Base-by-base conservation (phyloP, 1,140 invertebrate species). In the Ooceraea biroi region DNA sequence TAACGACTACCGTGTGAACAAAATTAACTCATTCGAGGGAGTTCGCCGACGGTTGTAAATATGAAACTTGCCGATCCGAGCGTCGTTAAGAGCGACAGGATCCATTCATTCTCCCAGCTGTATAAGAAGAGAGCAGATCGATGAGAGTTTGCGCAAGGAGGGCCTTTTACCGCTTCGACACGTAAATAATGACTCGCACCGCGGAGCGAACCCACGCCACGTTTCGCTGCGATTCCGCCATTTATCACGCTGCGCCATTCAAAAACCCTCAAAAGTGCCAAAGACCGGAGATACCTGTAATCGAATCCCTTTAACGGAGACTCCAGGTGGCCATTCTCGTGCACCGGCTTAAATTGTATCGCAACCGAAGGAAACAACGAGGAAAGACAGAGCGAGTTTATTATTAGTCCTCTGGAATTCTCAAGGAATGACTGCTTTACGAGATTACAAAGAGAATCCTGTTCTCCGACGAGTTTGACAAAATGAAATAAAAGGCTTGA, bases 201-300 rank as follows among this genome's bases (percentile, higher is more conserved):
- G 25, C 41, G 50, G 50, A 71, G 76, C 76, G 65, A 80, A 71
- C 69, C 48, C 48, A 69, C n/a, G 7, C 65, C 25, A 57, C 36
- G 65, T 80, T 36, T 69, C 12, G 22, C 52, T 57, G 25, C 50
- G 50, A 80, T 71, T 80, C 41, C 36, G 44, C 76, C 68, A 82
- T 82, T 82, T 82, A 74, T 82, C 80, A 82, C 55, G 19, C 3
- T 44, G 57, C 58, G 69, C 44, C 72, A 76, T 82, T 74, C 46
- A 74, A 82, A 82, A 82, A 82, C 44, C 27, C 30, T 82, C 71
- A 82, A 82, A 74, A 82, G 69, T 82, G 71, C 76, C 57, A 82
- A 76, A 69, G 60, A 27, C 52, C 41, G 46, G 36, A 25, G 44
- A 52, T 12, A 73, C 68, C 57, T 74, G 52, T 82, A 82, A 82